Conservation (phyloP, 2,113 vertebrate species). For the Cathartes aura region DNA sequence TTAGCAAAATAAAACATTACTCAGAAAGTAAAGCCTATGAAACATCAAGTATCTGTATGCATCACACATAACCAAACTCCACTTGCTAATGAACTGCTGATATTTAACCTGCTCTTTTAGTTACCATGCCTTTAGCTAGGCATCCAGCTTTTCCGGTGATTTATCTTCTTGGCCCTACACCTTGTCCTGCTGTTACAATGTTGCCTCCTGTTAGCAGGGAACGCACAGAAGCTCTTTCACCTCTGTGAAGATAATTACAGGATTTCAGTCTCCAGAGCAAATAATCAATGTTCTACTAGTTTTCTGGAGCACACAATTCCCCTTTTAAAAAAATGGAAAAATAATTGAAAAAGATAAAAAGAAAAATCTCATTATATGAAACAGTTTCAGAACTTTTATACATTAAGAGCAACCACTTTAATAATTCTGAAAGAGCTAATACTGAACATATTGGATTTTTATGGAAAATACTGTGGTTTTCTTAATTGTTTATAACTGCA, state of each 20-base stretch:
- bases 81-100: not conserved
- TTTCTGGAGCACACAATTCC: not conserved
- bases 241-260: constrained; percentile 2
- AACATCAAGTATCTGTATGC: not conserved
- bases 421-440: not conserved
- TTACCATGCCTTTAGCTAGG: not conserved
- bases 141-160: not conserved
- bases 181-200: not conserved
- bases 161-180: not conserved
- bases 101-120: not conserved
- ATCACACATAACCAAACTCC: not conserved
- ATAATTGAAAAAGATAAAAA: not conserved
- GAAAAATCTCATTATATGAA: not conserved
- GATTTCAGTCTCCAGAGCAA: not conserved
- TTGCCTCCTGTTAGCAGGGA: not conserved
- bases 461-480: not conserved
- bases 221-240: not conserved
- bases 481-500: not conserved
- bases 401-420: not conserved
- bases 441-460: not conserved
- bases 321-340: not conserved
- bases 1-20: not conserved
- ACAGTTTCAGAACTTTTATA: not conserved
- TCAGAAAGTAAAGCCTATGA: not conserved
- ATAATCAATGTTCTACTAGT: not conserved